phyloP scores from a whole-genome alignment of 2,888 invertebrate species.

The Osmoderma eremita region DNA sequence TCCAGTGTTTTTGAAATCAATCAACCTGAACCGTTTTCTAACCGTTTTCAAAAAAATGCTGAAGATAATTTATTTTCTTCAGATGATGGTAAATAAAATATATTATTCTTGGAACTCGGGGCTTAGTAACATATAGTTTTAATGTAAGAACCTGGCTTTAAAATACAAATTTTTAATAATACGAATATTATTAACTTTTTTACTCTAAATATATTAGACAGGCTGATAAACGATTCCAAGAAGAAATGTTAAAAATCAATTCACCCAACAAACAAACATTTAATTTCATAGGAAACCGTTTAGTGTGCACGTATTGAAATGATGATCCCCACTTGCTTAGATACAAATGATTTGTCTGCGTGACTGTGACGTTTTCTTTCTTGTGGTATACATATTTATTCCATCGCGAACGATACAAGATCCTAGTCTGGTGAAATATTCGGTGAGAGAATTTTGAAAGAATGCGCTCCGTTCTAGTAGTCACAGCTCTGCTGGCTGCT shows the following conservation, averaged over 20 bases:
- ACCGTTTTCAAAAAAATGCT: no score
- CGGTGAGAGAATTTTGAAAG: conserved; percentile 15
- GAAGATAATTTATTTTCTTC: no score
- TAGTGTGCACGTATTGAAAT: conserved; percentile 10
- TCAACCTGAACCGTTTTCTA: no score
- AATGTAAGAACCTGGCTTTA: no score
- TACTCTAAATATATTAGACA: no score
- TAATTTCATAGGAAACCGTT: conserved; percentile 1
- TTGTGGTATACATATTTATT: conserved; percentile 25
- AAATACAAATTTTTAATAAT: no score
- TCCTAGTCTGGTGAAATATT: conserved; percentile 19
- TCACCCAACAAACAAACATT: neutral
- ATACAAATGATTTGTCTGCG: conserved; percentile 1
- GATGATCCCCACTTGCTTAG: conserved; percentile 12
- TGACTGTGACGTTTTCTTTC: conserved; percentile 29
- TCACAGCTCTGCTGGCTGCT: conserved; percentile 47
- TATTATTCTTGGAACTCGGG: no score
- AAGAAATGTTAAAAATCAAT: neutral
- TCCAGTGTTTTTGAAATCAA: no score
- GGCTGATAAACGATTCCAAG: no score
- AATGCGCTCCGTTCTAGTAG: conserved; percentile 36
- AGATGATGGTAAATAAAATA: no score
- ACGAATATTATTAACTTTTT: no score
- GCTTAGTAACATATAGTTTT: no score
- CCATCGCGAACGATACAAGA: conserved; percentile 6